Conservation (phyloP, 2,113 vertebrate species). For the Brachypteracias leptosomus region DNA sequence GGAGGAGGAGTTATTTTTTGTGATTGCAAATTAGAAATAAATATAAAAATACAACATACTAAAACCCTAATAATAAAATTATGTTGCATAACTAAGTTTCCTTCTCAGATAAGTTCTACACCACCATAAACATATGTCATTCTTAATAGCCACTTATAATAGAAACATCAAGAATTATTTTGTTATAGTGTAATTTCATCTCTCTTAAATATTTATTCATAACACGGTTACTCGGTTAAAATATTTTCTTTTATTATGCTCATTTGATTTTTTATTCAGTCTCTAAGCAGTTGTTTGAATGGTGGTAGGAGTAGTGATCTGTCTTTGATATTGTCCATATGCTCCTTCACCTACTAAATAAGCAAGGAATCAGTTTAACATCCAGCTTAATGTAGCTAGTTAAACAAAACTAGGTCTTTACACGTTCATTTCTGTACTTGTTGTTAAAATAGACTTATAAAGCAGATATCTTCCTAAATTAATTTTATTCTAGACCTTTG, state of each 20-base stretch:
- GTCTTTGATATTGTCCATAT: background rate
- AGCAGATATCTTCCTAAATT: background rate
- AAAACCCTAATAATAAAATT: slow-evolving; percentile 9
- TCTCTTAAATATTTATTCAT: background rate
- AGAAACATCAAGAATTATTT: background rate
- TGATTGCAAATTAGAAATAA: background rate
- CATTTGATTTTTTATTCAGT: background rate
- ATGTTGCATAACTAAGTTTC: background rate
- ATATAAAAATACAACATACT: background rate
- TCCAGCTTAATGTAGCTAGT: background rate
- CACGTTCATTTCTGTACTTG: background rate
- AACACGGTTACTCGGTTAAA: background rate
- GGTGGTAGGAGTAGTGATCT: background rate
- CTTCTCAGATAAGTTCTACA: slow-evolving; percentile 13
- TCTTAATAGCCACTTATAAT: background rate
- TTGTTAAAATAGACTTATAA: background rate
- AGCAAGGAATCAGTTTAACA: slow-evolving; percentile 2
- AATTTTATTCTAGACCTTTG: background rate
- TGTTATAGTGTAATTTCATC: background rate
- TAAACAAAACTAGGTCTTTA: background rate
- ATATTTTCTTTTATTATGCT: background rate
- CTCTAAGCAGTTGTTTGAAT: background rate
- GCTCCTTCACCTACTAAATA: background rate
- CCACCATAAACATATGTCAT: background rate
- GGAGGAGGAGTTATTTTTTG: background rate